Evolutionary conservation across 2,888 invertebrate species (phyloP), one percentile per base, ranked within the genome.

Genomic region (Drosophila quinaria): DNA sequence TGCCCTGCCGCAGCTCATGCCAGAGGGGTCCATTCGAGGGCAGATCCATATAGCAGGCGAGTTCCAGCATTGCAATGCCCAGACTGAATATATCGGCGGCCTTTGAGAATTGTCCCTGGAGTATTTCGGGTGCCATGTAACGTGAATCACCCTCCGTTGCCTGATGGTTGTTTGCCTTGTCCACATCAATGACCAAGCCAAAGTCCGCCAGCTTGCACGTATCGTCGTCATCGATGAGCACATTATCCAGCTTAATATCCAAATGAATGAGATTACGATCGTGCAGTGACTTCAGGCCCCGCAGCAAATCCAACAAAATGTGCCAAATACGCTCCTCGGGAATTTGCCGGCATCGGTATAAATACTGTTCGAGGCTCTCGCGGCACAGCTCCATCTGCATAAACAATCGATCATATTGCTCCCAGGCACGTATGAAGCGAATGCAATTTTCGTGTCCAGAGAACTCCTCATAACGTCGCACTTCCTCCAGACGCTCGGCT

Each of bases 191-290:
- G 13, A 96, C 94, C 13, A 96, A 93, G 11, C 96, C 96, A 91
- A 97, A 96, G 92, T 97, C 96, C 1, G 92, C 92, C 64, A 97
- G 92, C 91, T 97, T 96, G 90, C 95, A 96, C n/a, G 90, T 91
- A 15, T 94, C 94, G 83, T 95, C 94, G 68, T 94, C 93, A 6
- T 94, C 94, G 63, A 96, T 94, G 84, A 96, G 94, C 54, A 97
- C 95, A 91, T 97, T 96, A 56, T 95, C 96, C 47, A 96, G 95
- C 91, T 97, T 96, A 39, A 97, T 95, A 92, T 96, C 96, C 91
- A 96, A 93, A 90, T 96, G 96, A 37, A 96, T 93, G 37, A 96
- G 93, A 88, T 95, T 94, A 55, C 94, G 93, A 69, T 94, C 94
- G 89, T 96, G 96, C 22, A 97, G 92, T 86, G 95, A 95, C 81